These are phyloP conservation scores for Pseudorasbora parva DNA, from an alignment of 2,113 vertebrate species.

Conservation along the genomic window DNA sequence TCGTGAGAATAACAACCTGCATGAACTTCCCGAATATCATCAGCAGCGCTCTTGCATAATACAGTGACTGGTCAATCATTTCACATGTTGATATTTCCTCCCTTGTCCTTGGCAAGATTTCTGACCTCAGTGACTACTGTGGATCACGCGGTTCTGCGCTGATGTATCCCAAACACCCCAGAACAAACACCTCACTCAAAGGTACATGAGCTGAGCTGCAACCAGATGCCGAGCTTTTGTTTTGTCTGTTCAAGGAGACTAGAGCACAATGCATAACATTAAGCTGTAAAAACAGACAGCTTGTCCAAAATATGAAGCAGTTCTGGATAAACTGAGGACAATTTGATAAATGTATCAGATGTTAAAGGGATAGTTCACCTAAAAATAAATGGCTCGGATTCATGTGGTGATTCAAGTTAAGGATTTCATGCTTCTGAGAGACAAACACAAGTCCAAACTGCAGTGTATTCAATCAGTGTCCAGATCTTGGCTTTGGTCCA, in stretches of 20 bases:
- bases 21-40: constrained; percentile 12
- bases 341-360: background rate
- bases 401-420: constrained; percentile 55
- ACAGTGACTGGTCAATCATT: constrained; percentile 47
- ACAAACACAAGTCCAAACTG: constrained; percentile 72
- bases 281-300: background rate
- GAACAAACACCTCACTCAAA: constrained; percentile 27
- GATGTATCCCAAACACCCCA: constrained; percentile 11
- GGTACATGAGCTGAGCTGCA: background rate
- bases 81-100: constrained; percentile 44
- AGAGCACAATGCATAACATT: background rate
- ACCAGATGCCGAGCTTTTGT: constrained; percentile 10
- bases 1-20: background rate
- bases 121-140: constrained; percentile 9
- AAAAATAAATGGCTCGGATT: constrained; percentile 20
- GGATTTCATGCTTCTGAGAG: constrained; percentile 52
- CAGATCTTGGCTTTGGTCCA: constrained; percentile 51
- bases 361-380: background rate
- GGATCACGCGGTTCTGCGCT: constrained; percentile 23
- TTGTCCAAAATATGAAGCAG: background rate
- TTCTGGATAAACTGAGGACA: background rate
- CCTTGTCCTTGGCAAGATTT: constrained; percentile 36
- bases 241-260: constrained; percentile 3
- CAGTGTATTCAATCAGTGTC: constrained; percentile 63
- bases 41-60: constrained; percentile 18